These are phyloP conservation scores for Sturnus vulgaris DNA, from an alignment of 2,113 vertebrate species.

Conservation along the genomic window DNA sequence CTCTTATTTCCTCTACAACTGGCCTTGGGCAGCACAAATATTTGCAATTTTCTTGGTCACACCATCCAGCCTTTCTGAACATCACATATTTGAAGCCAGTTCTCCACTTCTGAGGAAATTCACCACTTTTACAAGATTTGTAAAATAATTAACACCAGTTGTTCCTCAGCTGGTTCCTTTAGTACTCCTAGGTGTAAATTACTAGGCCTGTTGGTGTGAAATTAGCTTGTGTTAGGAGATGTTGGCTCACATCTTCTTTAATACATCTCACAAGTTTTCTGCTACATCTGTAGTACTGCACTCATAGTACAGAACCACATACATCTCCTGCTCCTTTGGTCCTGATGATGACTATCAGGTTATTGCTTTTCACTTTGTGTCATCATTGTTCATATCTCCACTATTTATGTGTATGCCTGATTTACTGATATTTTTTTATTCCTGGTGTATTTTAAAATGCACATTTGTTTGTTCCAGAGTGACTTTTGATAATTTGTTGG, in stretches of 20 bases:
- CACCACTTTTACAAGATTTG: not conserved
- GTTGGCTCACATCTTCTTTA: not conserved
- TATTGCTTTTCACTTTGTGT: not conserved
- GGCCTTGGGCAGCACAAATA: not conserved
- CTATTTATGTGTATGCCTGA: not conserved
- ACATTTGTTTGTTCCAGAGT: not conserved
- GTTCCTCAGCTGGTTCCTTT: not conserved
- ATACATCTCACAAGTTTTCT: not conserved
- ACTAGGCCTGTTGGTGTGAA: not conserved
- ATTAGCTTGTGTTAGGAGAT: not conserved
- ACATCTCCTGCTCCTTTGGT: not conserved
- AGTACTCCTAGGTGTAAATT: not conserved
- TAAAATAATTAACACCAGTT: not conserved
- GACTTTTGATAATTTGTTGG: conserved; percentile 39
- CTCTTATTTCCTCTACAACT: not conserved
- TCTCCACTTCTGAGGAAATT: not conserved
- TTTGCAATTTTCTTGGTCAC: not conserved
- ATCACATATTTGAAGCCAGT: not conserved
- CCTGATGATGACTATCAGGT: not conserved
- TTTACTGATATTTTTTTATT: not conserved
- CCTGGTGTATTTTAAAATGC: not conserved
- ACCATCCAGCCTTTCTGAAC: not conserved
- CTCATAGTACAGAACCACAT: not conserved
- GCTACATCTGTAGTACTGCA: not conserved
- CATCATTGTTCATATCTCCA: not conserved